Evolutionary conservation across 2,797 vertebrate species (phyloP).

Genomic region (Gila robusta): DNA sequence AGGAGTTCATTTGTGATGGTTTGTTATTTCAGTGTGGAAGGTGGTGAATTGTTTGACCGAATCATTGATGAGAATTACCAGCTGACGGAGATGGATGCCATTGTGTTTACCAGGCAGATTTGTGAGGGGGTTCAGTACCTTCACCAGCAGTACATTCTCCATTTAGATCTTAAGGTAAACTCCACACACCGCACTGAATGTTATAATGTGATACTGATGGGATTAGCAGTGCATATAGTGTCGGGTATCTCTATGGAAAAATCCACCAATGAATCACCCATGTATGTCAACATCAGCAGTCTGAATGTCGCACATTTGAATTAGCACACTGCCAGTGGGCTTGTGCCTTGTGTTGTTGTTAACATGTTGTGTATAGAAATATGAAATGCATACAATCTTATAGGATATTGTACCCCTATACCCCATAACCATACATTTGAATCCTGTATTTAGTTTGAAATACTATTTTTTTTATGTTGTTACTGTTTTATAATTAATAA

Average conservation of each 20-base stretch:
- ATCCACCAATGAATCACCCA: slow-evolving; percentile 6
- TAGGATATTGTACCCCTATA: background rate
- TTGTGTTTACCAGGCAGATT: slow-evolving; percentile 87
- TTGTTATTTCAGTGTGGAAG: slow-evolving; percentile 81
- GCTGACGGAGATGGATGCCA: slow-evolving; percentile 86
- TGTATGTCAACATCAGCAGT: slow-evolving; percentile 25
- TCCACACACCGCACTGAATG: background rate
- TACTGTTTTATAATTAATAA: background rate
- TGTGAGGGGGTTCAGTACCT: slow-evolving; percentile 88
- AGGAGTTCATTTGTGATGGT: slow-evolving; percentile 20
- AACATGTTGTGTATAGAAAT: background rate
- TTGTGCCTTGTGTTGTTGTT: background rate
- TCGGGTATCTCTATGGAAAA: slow-evolving; percentile 33
- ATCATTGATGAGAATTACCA: slow-evolving; percentile 86
- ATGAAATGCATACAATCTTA: background rate
- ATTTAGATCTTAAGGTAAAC: slow-evolving; percentile 88
- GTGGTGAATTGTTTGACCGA: slow-evolving; percentile 88
- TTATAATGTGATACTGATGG: slow-evolving; percentile 7
- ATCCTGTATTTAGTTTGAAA: background rate
- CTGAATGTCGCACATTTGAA: slow-evolving; percentile 18
- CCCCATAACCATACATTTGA: background rate
- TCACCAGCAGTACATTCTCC: slow-evolving; percentile 90
- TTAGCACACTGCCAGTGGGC: background rate
- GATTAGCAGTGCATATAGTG: slow-evolving; percentile 24
- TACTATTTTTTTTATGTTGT: background rate